phyloP scores from a whole-genome alignment of 2,888 invertebrate genomes.

The Caenorhabditis macrosperma region DNA sequence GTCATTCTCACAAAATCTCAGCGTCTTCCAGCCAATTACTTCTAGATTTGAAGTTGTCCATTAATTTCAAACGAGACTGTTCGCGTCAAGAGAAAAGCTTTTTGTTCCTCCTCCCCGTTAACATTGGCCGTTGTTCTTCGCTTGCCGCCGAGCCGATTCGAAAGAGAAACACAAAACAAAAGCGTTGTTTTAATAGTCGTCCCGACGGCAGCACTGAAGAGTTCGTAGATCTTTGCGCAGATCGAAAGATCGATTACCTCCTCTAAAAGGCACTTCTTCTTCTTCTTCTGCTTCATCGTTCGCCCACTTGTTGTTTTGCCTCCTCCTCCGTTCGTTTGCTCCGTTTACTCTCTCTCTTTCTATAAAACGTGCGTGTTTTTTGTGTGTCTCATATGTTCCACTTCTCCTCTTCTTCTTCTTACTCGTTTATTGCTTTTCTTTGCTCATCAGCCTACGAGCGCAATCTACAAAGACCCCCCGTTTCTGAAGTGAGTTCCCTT shows the following conservation, averaged over 20 bases:
- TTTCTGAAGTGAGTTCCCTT: neutral
- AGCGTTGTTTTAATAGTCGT: neutral
- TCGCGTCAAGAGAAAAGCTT: too few relatives aligned
- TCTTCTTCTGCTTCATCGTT: too few relatives aligned
- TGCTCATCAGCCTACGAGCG: neutral
- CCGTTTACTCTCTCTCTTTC: neutral
- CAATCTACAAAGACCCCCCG: too few relatives aligned
- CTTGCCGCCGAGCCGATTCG: too few relatives aligned
- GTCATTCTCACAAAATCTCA: too few relatives aligned
- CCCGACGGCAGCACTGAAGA: neutral
- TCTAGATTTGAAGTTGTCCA: too few relatives aligned
- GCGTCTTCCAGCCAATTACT: too few relatives aligned
- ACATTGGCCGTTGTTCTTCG: too few relatives aligned
- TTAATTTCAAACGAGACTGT: too few relatives aligned
- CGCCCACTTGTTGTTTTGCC: neutral
- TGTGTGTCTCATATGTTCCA: slow-evolving; percentile 12
- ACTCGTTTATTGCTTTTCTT: slow-evolving; percentile 13
- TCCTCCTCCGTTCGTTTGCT: neutral
- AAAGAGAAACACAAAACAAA: too few relatives aligned
- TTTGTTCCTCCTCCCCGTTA: too few relatives aligned
- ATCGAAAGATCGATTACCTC: neutral
- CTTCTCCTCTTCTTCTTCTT: neutral
- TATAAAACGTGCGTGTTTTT: slow-evolving; percentile 9
- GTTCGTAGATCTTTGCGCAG: slow-evolving; percentile 15
- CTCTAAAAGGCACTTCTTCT: neutral